Evolutionary conservation across 1,140 invertebrate genomes (phyloP), one percentile per base, ranked within the genome.

Genomic region (Diorhabda sublineata): DNA sequence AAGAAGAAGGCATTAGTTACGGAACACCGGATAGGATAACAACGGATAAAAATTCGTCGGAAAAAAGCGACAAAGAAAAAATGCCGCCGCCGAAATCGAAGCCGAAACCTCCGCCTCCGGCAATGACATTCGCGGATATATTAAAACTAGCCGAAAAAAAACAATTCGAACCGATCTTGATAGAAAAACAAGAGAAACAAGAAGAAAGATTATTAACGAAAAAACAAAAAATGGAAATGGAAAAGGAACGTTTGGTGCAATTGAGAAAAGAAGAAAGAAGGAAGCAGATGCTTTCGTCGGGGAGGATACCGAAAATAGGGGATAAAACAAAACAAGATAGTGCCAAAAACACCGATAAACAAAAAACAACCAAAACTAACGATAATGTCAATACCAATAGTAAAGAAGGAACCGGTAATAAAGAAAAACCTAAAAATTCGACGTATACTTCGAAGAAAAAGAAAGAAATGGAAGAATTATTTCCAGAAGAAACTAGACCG

Each of bases 101-200:
- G n/a, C 81, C 83, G 44, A 88, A 89, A 75, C 78, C 84, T 0
- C 79, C 84, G 4, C 90, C 91, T 45, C 91, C 92, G 2, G 87
- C 88, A 9, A 85, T 93, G 78, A 88, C 91, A 80, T 94, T 92
- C 75, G 67, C 60, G 60, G 75, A 90, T 59, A 56, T 95, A 26
- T 76, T 95, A 0, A 91, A 92, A 80, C 79, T 96, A 9, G 93
- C 93, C 5, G 90, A 91, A 72, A 86, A 93, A 77, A 95, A 95
- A 78, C 92, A 94, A 73, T 85, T 87, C 79, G 91, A 94, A 80
- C 92, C 92, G 1, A 81, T 94, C 45, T 78, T 88, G 8, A 78
- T 84, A 52, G 87, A 89, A 75, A 83, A 89, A 71, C 88, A 88
- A 78, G 78, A 80, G 41, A 77, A 81, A 62, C 85, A 88, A 59